Evolutionary conservation across 2,113 vertebrate genomes (phyloP).

Genomic region (Hemicordylus capensis): DNA sequence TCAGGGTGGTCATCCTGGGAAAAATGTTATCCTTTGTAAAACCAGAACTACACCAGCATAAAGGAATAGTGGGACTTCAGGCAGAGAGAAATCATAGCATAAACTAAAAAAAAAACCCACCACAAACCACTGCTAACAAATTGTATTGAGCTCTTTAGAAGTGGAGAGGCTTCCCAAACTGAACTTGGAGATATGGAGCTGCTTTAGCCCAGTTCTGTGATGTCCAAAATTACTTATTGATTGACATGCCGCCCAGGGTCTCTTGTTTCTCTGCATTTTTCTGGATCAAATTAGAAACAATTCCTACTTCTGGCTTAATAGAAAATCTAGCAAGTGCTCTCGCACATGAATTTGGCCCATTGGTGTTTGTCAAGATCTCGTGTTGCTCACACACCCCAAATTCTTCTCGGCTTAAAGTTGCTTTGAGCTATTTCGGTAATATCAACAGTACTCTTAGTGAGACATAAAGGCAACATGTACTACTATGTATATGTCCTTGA

Average conservation of each 20-base stretch:
- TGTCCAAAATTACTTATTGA: neutral
- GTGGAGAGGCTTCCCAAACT: neutral
- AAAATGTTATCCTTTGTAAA: neutral
- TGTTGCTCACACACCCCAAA: neutral
- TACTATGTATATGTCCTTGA: neutral
- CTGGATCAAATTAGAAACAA: neutral
- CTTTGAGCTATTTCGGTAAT: neutral
- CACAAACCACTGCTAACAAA: conserved; percentile 2
- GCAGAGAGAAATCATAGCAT: neutral
- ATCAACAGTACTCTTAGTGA: neutral
- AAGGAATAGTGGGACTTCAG: conserved; percentile 5
- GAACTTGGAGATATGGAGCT: neutral
- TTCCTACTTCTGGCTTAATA: neutral
- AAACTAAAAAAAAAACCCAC: neutral
- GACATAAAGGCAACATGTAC: neutral
- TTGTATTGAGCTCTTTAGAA: neutral
- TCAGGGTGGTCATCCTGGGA: neutral
- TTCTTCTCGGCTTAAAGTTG: neutral
- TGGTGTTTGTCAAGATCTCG: neutral
- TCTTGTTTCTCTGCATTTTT: neutral
- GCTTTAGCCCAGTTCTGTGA: neutral
- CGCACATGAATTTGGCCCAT: neutral
- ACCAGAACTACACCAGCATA: neutral
- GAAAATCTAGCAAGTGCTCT: neutral
- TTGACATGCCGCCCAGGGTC: neutral